Evolutionary conservation across 2,113 vertebrate genomes (phyloP), one percentile per base, ranked within the genome.

Genomic region (Perca schrenkii): DNA sequence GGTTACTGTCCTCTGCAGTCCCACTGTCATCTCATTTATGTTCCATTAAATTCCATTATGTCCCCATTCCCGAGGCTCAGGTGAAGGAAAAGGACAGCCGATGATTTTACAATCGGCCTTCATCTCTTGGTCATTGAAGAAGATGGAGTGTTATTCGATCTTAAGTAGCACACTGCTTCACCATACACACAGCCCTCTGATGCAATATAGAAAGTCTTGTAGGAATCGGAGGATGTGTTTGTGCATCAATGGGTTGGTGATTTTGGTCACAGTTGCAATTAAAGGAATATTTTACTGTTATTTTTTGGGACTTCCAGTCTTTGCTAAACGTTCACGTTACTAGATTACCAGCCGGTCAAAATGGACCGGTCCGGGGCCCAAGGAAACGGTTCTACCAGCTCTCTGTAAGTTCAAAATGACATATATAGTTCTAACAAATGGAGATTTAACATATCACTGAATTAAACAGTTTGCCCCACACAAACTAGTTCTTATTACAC

Each of bases 91-190:
- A 50, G 3, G 50, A 17, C 28, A 13, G 31, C 21, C 5, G 31
- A 43, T 49, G 13, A n/a, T 31, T 72, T 47, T 31, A 73, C 25
- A 36, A 15, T 50, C 1, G 25, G 40, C 70, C 70, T 49, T 49
- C 70, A 31, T 73, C 40, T 60, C 11, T n/a, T 34, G 13, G 46
- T 62, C 46, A 58, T 62, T 62, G 15, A 61, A 12, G 28, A 50
- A 74, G 71, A 73, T n/a, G 14, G 25, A 74, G 57, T 74, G 72
- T 62, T 21, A 22, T 28, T 52, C 7, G 13, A 17, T 34, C 21
- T 50, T 47, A 14, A 47, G 54, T 43, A 19, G 36, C 62, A 46
- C 40, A 10, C 8, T 46, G 6, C 15, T 13, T 21, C 47, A 21
- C 15, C 43, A 36, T 11, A n/a, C 25, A 74, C 16, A 43, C 40